A percentile compares a stretch with the other conserved stretches of the same genome.
phyloP scores from a whole-genome alignment of 2,888 invertebrate species.

The Perizoma flavofasciatum region DNA sequence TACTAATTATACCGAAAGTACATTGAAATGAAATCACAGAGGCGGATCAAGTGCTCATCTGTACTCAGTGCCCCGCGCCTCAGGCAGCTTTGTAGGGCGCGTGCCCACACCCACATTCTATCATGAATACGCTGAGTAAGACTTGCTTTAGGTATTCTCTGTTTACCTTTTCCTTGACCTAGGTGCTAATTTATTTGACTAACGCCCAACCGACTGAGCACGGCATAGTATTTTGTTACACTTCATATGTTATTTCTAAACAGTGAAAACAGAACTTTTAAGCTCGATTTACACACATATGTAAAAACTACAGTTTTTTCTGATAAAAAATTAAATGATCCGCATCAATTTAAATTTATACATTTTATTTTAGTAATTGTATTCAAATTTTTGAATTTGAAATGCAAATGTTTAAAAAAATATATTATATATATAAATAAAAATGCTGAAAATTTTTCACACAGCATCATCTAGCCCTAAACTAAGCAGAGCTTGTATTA shows the following conservation, averaged over 20 bases:
- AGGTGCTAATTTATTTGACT: slow-evolving; percentile 41
- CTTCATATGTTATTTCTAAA: slow-evolving; percentile 16
- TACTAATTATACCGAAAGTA: slow-evolving; percentile 4
- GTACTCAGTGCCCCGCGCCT: slow-evolving; percentile 70
- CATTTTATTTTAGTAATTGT: too few species aligned
- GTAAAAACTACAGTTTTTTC: too few species aligned
- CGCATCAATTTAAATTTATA: too few species aligned
- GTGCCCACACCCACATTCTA: slow-evolving; percentile 80
- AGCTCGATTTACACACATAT: too few species aligned
- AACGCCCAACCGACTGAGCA: slow-evolving; percentile 11
- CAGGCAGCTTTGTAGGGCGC: slow-evolving; percentile 77
- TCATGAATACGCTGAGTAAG: slow-evolving; percentile 79
- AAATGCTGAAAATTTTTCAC: too few species aligned
- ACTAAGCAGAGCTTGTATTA: too few species aligned
- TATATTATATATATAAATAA: too few species aligned
- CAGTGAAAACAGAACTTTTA: background rate
- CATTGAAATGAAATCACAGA: slow-evolving; percentile 58
- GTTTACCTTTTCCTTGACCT: slow-evolving; percentile 47
- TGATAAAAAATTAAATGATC: too few species aligned
- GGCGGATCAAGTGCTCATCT: slow-evolving; percentile 75
- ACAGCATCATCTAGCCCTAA: too few species aligned
- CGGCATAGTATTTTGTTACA: slow-evolving; percentile 23
- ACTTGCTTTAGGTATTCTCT: slow-evolving; percentile 60
- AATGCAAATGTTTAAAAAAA: too few species aligned
- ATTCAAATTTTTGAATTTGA: too few species aligned